These are phyloP conservation scores for Harlomillsia oculata DNA, from an alignment of 1,140 invertebrate genomes.

Conservation along the genomic window DNA sequence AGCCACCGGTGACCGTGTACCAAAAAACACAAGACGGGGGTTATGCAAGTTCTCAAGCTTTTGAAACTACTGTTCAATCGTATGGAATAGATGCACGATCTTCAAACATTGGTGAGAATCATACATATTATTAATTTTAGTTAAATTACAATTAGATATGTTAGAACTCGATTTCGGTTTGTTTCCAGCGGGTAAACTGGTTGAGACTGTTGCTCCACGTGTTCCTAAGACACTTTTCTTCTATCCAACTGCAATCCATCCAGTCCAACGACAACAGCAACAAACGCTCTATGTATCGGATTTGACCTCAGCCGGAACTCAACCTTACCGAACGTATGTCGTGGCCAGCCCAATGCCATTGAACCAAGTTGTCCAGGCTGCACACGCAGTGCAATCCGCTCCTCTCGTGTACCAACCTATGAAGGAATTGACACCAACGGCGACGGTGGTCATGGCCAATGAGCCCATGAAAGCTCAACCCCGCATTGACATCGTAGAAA, in stretches of 20 bases:
- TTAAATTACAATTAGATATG: no score
- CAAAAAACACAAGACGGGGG: conserved; percentile 24
- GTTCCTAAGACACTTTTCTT: no score
- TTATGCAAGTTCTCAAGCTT: conserved; percentile 4
- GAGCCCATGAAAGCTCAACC: background rate
- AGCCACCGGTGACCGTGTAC: conserved; percentile 42
- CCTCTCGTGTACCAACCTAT: background rate
- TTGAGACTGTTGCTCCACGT: no score
- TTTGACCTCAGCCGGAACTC: conserved; percentile 14
- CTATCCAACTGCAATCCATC: conserved; percentile 4
- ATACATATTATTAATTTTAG: no score
- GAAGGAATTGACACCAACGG: background rate
- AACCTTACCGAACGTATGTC: conserved; percentile 2
- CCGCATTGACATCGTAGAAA: conserved; percentile 9
- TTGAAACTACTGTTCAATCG: no score
- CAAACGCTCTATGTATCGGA: conserved; percentile 19
- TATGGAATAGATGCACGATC: no score
- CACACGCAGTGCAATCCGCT: background rate
- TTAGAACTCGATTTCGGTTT: background rate
- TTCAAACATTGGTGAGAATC: no score
- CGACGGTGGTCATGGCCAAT: background rate
- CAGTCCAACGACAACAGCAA: background rate
- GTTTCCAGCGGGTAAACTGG: background rate
- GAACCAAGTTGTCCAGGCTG: background rate
- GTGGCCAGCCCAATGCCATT: background rate